These are phyloP conservation scores for Argyra leucocephala DNA, from an alignment of 2,888 invertebrate species.

Conservation along the genomic window DNA sequence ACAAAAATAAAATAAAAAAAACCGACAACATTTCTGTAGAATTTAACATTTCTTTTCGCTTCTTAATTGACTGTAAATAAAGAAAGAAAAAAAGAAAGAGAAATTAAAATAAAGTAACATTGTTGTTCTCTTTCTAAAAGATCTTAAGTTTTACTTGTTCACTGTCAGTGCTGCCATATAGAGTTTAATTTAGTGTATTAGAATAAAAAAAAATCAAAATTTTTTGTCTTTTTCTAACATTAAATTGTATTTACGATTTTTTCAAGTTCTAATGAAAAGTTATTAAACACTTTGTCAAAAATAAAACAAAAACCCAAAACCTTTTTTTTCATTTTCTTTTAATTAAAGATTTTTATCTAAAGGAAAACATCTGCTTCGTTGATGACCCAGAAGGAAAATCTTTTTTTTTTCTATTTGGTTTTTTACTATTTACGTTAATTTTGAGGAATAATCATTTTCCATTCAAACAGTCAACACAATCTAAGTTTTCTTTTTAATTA, in stretches of 20 bases:
- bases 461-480: background rate
- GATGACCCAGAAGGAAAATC: background rate
- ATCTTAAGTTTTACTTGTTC: background rate
- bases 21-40: background rate
- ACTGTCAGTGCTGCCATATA: background rate
- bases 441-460: background rate
- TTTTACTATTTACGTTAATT: background rate
- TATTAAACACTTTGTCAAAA: conserved; percentile 4
- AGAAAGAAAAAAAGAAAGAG: background rate
- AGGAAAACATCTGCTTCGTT: background rate
- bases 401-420: background rate
- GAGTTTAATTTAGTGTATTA: background rate
- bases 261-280: background rate
- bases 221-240: background rate
- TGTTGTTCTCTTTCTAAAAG: background rate
- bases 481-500: too few relatives aligned
- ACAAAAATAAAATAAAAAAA: background rate
- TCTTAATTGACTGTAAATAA: background rate
- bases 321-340: too few relatives aligned
- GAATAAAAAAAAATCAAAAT: background rate
- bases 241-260: background rate
- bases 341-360: background rate
- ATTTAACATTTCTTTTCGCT: background rate
- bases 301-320: background rate
- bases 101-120: background rate